Evolutionary conservation across 2,797 vertebrate genomes (phyloP), one percentile per base, ranked within the genome.

Genomic region (Catharus ustulatus): DNA sequence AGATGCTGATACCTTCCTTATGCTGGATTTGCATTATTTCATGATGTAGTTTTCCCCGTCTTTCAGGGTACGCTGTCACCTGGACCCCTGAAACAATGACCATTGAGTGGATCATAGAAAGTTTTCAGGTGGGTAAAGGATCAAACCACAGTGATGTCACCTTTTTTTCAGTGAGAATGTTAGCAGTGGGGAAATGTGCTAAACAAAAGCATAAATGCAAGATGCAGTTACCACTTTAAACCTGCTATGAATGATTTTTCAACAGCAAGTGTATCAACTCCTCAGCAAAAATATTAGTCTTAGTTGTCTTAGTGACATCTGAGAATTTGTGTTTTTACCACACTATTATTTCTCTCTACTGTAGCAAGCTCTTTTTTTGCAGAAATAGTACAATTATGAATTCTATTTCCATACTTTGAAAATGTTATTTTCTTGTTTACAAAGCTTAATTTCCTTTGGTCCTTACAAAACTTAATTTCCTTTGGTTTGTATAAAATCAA

Each of bases 21-120:
- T 19, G 1, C 9, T 20, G 22, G 1, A 51, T 57, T 8, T 54
- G 13, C 3, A 7, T 0, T 3, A 34, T 16, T 26, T 84, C 7
- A 48, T 61, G 3, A 22, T 48, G 16, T 4, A 23, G 4, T n/a
- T 84, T 83, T 55, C 10, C 9, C 8, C 24, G 24, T 83, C 15
- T 79, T 79, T 89, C 64, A 73, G 14, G 26, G 2, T 46, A 32
- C 9, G 11, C 13, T n/a, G n/a, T 87, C 26, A 55, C 2, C 1
- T 76, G 51, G 32, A 69, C 5, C n/a, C 24, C 4, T 2, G 30
- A 66, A 49, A 29, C 5, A 34, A 22, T 18, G 3, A 7, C 2
- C 40, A 23, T 5, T 13, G 11, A 48, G 8, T 46, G 17, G 27
- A 69, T 6, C 13, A 24, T 2, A 32, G 5, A 36, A 78, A 72